These are phyloP conservation scores for Tanaodytes sp. DNA, from an alignment of 2,888 invertebrate species.

Conservation along the genomic window DNA sequence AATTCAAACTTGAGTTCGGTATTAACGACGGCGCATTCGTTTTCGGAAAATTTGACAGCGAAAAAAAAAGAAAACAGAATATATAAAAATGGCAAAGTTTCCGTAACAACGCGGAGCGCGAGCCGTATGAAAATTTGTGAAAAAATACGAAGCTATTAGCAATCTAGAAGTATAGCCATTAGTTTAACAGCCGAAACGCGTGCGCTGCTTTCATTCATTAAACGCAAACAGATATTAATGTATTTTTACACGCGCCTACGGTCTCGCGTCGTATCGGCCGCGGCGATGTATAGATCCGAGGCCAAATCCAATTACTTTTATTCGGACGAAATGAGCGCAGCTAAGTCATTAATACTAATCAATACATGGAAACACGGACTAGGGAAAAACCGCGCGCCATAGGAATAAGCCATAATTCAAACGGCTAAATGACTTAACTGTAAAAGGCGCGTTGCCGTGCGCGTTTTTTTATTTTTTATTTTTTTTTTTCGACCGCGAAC, in stretches of 20 bases:
- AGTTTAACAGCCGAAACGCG: slow-evolving; percentile 68
- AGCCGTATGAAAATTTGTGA: slow-evolving; percentile 48
- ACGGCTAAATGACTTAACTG: slow-evolving; percentile 73
- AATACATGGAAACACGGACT: slow-evolving; percentile 64
- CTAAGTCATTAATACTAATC: slow-evolving; percentile 74
- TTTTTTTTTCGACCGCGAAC: slow-evolving; percentile 62
- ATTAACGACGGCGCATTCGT: too few species aligned
- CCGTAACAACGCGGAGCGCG: too few species aligned
- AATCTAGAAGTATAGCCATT: slow-evolving; percentile 71
- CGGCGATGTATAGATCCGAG: slow-evolving; percentile 64
- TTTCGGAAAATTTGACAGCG: too few species aligned
- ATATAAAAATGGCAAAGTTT: too few species aligned
- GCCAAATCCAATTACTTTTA: slow-evolving; percentile 74
- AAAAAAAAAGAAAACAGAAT: too few species aligned
- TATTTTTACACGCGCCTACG: slow-evolving; percentile 70
- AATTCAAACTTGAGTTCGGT: too few species aligned
- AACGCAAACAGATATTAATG: slow-evolving; percentile 74
- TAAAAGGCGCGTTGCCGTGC: slow-evolving; percentile 63
- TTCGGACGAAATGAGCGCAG: slow-evolving; percentile 73
- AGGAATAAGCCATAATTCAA: slow-evolving; percentile 73
- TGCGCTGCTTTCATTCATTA: slow-evolving; percentile 72
- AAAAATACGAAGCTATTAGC: slow-evolving; percentile 67
- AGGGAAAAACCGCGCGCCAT: slow-evolving; percentile 58
- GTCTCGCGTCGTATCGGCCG: slow-evolving; percentile 53
- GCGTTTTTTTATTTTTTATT: too few species aligned